Base-by-base conservation (phyloP, 1,140 invertebrate species). In the Orius laevigatus region DNA sequence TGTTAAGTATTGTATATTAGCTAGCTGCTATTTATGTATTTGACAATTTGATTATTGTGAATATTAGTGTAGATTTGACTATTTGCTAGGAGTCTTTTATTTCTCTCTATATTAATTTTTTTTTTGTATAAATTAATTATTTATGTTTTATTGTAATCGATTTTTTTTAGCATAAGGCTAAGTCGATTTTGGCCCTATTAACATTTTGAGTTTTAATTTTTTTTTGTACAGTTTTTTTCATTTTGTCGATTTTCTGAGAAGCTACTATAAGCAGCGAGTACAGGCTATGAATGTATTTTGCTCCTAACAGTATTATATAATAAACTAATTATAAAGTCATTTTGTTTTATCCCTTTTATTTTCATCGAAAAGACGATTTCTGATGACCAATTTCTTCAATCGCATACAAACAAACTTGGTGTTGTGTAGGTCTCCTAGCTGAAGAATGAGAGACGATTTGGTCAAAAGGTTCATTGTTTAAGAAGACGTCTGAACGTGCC, bases 221-320 rank as follows among this genome's bases (percentile, higher is more conserved):
- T n/a, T 44, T 50, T 44, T 50, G 48, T 50, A 50, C 48, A 50
- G 48, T 50, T 36, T 36, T 48, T 48, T 31, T 12, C 44, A 34
- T 45, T 45, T 31, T 45, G 12, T 32, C 11, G n/a, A 31, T 19
- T 42, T 42, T 45, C 10, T 32, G 12, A 31, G 25, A 32, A 45
- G 43, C 43, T 45, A 45, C 44, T 50, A 32, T 32, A 41, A 49
- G 40, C 14, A 34, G 38, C 48, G 41, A 41, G 31, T 43, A 34
- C 31, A 32, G 44, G 34, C 40, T 50, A 38, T 50, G 19, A 14
- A 41, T 50, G 48, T 50, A 50, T 50, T 50, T 44, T 50, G 48
- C 41, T 50, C 48, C 48, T 50, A 50, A 50, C 48, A 50, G 48
- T 50, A 50, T 50, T 50, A 50, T 50, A 41, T 44, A 50, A 44